Conservation (phyloP, 2,888 invertebrate species). For the Atrina japonica region DNA sequence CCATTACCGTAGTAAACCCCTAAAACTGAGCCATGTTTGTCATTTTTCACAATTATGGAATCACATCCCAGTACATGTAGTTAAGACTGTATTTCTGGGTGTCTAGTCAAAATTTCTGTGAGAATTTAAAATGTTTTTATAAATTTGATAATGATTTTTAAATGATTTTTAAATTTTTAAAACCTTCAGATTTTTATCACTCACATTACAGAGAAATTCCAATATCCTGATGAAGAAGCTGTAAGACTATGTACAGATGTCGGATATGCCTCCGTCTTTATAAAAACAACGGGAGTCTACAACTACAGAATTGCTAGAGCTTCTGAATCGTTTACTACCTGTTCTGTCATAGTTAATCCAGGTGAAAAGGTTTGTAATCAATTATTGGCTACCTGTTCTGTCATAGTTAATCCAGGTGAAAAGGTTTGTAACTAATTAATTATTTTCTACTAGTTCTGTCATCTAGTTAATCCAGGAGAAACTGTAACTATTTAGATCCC, state of each 20-base stretch:
- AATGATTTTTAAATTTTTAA: too few species aligned
- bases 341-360: slow-evolving; percentile 77
- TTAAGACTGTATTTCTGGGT: too few species aligned
- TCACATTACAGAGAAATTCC: slow-evolving; percentile 54
- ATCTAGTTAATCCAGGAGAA: slow-evolving; percentile 77
- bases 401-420: slow-evolving; percentile 77
- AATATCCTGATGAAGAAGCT: slow-evolving; percentile 71
- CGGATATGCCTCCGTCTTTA: slow-evolving; percentile 72
- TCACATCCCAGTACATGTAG: too few species aligned
- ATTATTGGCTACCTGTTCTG: slow-evolving; percentile 72
- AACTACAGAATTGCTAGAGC: slow-evolving; percentile 74
- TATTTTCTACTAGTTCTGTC: slow-evolving; percentile 75
- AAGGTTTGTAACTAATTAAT: slow-evolving; percentile 74
- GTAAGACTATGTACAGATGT: slow-evolving; percentile 67
- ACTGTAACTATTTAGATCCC: too few species aligned
- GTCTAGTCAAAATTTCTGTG: too few species aligned
- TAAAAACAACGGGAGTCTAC: slow-evolving; percentile 77
- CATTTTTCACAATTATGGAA: too few species aligned
- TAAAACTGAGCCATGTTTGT: too few species aligned
- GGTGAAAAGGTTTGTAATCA: slow-evolving; percentile 78
- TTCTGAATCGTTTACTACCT: slow-evolving; percentile 68
- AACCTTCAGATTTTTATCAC: too few species aligned
- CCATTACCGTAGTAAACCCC: too few species aligned
- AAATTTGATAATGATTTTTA: too few species aligned
- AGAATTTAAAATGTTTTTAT: too few species aligned